Base-by-base conservation (phyloP, 2,888 invertebrate species). In the Leptinotarsa juncta region DNA sequence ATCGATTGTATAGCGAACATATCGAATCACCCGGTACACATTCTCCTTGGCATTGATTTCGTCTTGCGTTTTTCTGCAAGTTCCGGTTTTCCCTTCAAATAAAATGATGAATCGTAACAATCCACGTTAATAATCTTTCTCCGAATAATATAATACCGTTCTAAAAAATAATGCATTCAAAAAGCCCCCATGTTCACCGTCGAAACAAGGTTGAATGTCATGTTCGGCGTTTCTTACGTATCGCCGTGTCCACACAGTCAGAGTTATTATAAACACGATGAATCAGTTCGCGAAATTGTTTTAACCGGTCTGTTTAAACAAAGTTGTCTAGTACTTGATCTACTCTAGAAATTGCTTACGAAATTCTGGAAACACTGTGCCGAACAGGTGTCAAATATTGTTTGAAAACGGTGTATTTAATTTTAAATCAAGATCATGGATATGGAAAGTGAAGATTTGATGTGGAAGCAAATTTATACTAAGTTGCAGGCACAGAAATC, bases 381-480 rank as follows among this genome's bases (percentile, higher is more conserved):
- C 4, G 18, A 62, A 3, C n/a, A 5, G 32, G 62, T 62, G 16
- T n/a, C 16, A 62, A n/a, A 20, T 57, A 20, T 23, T 23, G 57
- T 57, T 18, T 20, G 20, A 20, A 57, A 57, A 20, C 55, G 18
- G 20, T 23, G 57, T 12, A 18, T 7, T 18, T 18, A 1, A 18
- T 23, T 23, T 57, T 2, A 20, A 20, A 7, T 57, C 57, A 23
- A 12, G 71, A 79, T 73, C 65, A 82, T 82, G 82, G 84, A 84
- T 73, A 90, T 87, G 86, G 85, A 86, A 91, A 91, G 93, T 87
- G 94, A 95, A 88, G 94, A 95, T 84, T 89, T 90, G 15, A 94
- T 95, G 94, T 94, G 94, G 94, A 94, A 92, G 88, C 91, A 91
- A 76, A 92, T 94, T 84, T 94, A 93, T 83, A 92, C 93, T 71